Base-by-base conservation (phyloP, 2,113 vertebrate genomes). In the Amblyornis subalaris region DNA sequence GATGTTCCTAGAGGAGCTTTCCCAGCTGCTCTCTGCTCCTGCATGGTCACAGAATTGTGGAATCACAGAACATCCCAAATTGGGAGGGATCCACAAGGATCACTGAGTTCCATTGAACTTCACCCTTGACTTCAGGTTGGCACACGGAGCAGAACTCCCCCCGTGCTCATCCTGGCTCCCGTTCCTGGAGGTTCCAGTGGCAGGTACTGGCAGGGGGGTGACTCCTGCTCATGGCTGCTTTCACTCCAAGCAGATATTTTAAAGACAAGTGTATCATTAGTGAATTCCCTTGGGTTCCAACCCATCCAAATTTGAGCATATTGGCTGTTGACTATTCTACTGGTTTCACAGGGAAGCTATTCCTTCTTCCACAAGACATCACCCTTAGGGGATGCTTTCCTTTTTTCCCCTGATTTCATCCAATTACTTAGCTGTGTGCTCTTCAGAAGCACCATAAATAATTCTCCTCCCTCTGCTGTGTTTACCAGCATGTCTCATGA, bases 371-470 rank as follows among this genome's bases (percentile, higher is more conserved):
- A 54, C 45, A 60, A 87, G 89, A 42, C 54, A 70, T 78, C 85
- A 54, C 81, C 89, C 92, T 88, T 71, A 78, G 85, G 89, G 94
- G 55, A 74, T 85, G 89, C 69, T 91, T 96, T 65, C 65, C 83
- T 92, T 76, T 91, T 90, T 88, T 51, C 12, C 60, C 86, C 82
- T 47, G 92, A 88, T 97, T 96, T 95, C 95, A 95, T 96, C 93
- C 94, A 97, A 93, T 97, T 96, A 97, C 91, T 93, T 96, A 83
- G 93, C 91, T 94, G 61, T 90, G 29, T 64, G 91, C 95, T 92
- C 80, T 79, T 96, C 93, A 95, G 94, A 95, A 95, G 89, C 71
- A 60, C 88, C 83, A 88, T 97, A 96, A 96, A 95, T 93, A 92
- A 94, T 93, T 96, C 92, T 92, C 89, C 91, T 96, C 95, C 94